Percentiles rank a stretch among this genome's conserved stretches.
phyloP scores from a whole-genome alignment of 2,797 vertebrate species.

The Urophycis tenuis region DNA sequence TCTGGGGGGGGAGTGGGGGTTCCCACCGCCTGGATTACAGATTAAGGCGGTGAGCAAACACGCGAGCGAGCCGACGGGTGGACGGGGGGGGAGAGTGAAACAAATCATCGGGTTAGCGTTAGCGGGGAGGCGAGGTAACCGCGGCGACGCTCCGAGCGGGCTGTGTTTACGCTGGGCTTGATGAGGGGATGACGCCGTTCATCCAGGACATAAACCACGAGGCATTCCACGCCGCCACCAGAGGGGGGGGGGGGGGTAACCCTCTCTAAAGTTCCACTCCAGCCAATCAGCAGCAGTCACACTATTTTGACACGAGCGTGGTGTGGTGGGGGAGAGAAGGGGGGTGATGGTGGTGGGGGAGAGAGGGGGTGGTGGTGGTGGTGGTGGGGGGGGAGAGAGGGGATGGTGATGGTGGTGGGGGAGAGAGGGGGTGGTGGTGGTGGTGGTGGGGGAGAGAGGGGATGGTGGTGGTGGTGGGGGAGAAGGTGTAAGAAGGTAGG shows the following conservation, averaged over 20 bases:
- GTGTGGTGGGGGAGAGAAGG: too few relatives aligned
- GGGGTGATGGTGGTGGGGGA: too few relatives aligned
- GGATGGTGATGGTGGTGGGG: too few relatives aligned
- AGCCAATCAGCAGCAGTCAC: slow-evolving; percentile 29
- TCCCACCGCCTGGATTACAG: slow-evolving; percentile 36
- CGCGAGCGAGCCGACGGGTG: slow-evolving; percentile 10
- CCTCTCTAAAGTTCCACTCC: slow-evolving; percentile 32
- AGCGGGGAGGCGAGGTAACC: not conserved
- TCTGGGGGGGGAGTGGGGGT: not conserved
- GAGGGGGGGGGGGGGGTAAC: slow-evolving; percentile 19
- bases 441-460: too few relatives aligned
- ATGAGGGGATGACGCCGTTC: slow-evolving; percentile 70
- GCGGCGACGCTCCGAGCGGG: slow-evolving; percentile 35
- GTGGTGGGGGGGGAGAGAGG: too few relatives aligned
- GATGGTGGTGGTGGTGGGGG: too few relatives aligned
- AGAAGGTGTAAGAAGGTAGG: too few relatives aligned
- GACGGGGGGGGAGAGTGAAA: too few relatives aligned
- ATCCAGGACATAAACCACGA: slow-evolving; percentile 64
- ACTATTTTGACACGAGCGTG: slow-evolving; percentile 23
- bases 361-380: too few relatives aligned
- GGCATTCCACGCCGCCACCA: slow-evolving; percentile 56
- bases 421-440: too few relatives aligned
- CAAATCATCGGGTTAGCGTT: slow-evolving; percentile 26
- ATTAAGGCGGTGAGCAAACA: slow-evolving; percentile 34
- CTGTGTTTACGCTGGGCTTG: slow-evolving; percentile 66